phyloP scores from a whole-genome alignment of 2,888 invertebrate species.

The Carcina quercana region DNA sequence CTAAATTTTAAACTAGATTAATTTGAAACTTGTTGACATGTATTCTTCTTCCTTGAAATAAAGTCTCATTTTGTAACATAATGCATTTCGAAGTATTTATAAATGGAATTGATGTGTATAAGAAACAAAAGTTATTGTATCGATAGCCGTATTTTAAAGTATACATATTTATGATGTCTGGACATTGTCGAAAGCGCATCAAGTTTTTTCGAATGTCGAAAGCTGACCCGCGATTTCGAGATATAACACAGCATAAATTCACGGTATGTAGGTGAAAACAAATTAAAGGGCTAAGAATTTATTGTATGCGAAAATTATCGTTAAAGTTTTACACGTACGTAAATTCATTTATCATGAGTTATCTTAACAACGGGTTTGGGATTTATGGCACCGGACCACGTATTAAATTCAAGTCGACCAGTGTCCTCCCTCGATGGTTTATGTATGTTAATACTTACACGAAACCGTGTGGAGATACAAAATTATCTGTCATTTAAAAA shows the following conservation, averaged over 20 bases:
- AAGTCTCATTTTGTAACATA: too few species aligned
- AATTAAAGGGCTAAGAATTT: slow-evolving; percentile 37
- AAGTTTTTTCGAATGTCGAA: slow-evolving; percentile 27
- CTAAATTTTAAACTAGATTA: too few species aligned
- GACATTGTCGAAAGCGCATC: too few species aligned
- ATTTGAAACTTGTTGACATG: too few species aligned
- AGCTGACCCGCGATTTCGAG: slow-evolving; percentile 16
- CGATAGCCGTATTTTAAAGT: too few species aligned
- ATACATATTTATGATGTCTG: too few species aligned
- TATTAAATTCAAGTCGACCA: slow-evolving; percentile 29
- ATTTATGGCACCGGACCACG: slow-evolving; percentile 27
- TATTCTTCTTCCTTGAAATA: too few species aligned
- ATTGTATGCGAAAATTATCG: slow-evolving; percentile 39
- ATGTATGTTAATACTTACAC: slow-evolving; percentile 20
- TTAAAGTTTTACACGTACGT: slow-evolving; percentile 35
- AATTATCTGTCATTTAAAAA: slow-evolving; percentile 11
- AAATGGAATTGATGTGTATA: too few species aligned
- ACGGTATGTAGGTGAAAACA: slow-evolving; percentile 25
- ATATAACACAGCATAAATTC: slow-evolving; percentile 13
- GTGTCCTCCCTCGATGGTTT: slow-evolving; percentile 21
- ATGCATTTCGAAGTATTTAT: too few species aligned
- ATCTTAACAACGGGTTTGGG: slow-evolving; percentile 30
- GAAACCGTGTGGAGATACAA: slow-evolving; percentile 8
- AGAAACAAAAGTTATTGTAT: too few species aligned
- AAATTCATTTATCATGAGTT: slow-evolving; percentile 43